These are phyloP conservation scores for Sanderia malayensis DNA, from an alignment of 30 jellyfish, hydroid and myxozoan genomes.

Conservation along the genomic window DNA sequence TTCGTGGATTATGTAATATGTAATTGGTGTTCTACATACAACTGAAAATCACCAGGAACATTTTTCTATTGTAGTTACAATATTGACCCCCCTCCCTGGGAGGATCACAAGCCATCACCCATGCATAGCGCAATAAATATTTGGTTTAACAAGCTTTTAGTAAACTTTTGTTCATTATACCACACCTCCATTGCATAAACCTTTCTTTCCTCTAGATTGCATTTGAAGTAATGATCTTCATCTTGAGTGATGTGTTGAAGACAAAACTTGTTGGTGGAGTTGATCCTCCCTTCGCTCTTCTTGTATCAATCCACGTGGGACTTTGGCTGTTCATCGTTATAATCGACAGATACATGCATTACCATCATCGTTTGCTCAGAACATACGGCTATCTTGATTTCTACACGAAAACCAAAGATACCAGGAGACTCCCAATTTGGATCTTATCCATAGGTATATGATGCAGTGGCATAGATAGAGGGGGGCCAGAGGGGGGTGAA, in stretches of 20 bases:
- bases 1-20: no score
- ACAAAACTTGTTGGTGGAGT: conserved; percentile 79
- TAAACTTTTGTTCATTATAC: no score
- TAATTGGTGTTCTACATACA: no score
- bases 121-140: no score
- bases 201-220: conserved; percentile 46
- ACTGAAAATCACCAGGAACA: no score
- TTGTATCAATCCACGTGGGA: conserved; percentile 79
- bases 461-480: no score
- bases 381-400: conserved; percentile 83
- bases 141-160: no score
- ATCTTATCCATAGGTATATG: conserved; percentile 81
- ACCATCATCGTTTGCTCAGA: conserved; percentile 79
- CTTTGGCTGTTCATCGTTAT: conserved; percentile 73
- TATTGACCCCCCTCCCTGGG: no score
- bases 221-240: conserved; percentile 67
- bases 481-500: no score
- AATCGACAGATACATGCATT: conserved; percentile 84
- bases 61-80: no score
- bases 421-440: conserved; percentile 80
- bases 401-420: conserved; percentile 73
- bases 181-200: no score
- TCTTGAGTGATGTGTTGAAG: conserved; percentile 76
- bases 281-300: conserved; percentile 93
- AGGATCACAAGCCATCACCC: no score